Evolutionary conservation across 2,113 vertebrate genomes (phyloP), one percentile per base, ranked within the genome.

Genomic region (Pelecanoides urinatrix): DNA sequence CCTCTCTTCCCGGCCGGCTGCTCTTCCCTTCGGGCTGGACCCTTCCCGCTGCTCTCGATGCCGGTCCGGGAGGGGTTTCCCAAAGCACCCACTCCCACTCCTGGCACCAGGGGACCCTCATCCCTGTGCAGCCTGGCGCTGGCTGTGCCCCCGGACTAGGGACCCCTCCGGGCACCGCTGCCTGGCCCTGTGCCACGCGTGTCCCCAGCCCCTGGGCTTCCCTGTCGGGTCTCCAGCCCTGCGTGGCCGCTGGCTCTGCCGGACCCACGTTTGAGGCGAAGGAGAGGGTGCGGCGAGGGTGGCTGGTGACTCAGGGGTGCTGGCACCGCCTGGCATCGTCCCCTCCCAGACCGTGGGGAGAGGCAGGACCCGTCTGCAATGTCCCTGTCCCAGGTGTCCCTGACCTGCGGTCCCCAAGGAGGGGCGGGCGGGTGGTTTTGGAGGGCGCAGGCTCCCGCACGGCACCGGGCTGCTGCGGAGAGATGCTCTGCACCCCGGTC

Each of bases 181-280:
- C 25, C 25, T 63, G 50, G 14, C 50, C 25, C 9, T 1, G 2
- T 65, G 73, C 20, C 36, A 34, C 8, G 0, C 1, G 5, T 67
- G 85, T 59, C n/a, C 62, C 80, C 32, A 22, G 8, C 27, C 10
- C 38, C 25, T 34, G 45, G 49, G 49, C 27, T 34, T 25, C 49
- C 26, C 53, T 1, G 3, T 15, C 3, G 3, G 29, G 30, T 66
- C n/a, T n/a, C n/a, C n/a, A n/a, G n/a, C n/a, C 36, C 59, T 5
- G 6, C 1, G 45, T 14, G 25, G 44, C 40, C 16, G 9, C 58
- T 23, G 72, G 44, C 27, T 12, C 1, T 23, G 65, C 52, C 0
- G 0, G 25, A 52, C 72, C 42, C 22, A 1, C 0, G 0, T 20
- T 27, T 8, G 26, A 34, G 55, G 45, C 6, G 4, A 23, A 23